These are phyloP conservation scores for Tethya wilhelma DNA, from an alignment of 37 sponge, comb jelly and placozoan species.

Conservation along the genomic window DNA sequence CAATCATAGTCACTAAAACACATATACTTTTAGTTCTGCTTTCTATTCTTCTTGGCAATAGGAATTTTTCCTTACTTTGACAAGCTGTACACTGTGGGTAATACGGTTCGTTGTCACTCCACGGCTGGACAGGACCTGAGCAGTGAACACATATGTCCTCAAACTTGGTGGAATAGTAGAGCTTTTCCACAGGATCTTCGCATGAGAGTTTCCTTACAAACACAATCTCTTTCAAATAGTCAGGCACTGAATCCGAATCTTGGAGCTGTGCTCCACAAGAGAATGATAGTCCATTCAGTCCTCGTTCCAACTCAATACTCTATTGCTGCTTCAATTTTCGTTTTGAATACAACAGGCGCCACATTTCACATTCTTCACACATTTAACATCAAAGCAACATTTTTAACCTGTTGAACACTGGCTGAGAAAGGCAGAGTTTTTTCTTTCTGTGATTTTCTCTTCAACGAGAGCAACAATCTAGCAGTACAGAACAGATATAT, in stretches of 20 bases:
- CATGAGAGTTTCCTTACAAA: constrained; percentile 16
- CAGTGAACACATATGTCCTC: constrained; percentile 42
- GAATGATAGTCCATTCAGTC: constrained; percentile 22
- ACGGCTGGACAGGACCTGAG: constrained; percentile 9
- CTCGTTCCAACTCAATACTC: constrained; percentile 17
- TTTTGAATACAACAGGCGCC: constrained; percentile 18
- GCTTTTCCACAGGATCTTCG: constrained; percentile 32
- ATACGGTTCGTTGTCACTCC: constrained; percentile 12
- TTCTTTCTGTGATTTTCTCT: constrained; percentile 2
- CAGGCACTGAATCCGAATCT: constrained; percentile 25
- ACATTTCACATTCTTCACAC: constrained; percentile 43
- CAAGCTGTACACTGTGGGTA: neutral
- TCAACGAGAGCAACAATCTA: neutral
- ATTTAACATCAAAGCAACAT: constrained; percentile 27
- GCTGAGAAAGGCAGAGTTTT: constrained; percentile 29
- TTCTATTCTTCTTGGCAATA: neutral
- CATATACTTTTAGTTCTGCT: too few relatives aligned
- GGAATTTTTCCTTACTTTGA: neutral
- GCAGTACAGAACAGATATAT: too few relatives aligned
- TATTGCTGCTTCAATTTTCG: constrained; percentile 23
- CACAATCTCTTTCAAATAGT: constrained; percentile 33
- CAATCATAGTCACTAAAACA: too few relatives aligned
- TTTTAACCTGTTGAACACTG: constrained; percentile 30
- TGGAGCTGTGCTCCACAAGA: constrained; percentile 47
- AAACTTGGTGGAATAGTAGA: constrained; percentile 32